phyloP scores from a whole-genome alignment of 1,140 invertebrate genomes.

The Drosophila jambulina region DNA sequence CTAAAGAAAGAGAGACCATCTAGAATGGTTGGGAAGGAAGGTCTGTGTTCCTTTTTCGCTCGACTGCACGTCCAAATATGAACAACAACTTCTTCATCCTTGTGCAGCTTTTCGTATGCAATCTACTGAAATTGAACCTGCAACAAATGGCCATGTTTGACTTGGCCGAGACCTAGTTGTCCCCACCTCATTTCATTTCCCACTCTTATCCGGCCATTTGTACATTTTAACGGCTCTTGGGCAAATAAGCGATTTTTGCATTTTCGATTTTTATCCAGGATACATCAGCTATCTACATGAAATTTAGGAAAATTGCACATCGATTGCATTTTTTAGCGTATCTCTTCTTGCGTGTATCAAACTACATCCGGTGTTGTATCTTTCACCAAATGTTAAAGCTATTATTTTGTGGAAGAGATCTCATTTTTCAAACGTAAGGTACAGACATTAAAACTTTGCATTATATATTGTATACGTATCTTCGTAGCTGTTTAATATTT shows the following conservation, averaged over 20 bases:
- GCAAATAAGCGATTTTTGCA: conserved; percentile 82
- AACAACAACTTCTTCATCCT: conserved; percentile 74
- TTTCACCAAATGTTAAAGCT: too few relatives aligned
- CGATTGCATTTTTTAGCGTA: conserved; percentile 19
- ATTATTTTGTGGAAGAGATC: too few relatives aligned
- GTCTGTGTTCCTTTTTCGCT: conserved; percentile 68
- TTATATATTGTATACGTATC: too few relatives aligned
- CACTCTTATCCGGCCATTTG: conserved; percentile 31
- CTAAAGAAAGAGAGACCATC: conserved; percentile 31
- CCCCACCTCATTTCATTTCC: conserved; percentile 26
- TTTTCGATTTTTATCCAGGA: conserved; percentile 68
- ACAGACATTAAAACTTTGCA: too few relatives aligned
- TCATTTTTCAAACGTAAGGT: too few relatives aligned
- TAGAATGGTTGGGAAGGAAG: conserved; percentile 11
- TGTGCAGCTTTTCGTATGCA: conserved; percentile 54
- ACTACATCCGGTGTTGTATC: neutral
- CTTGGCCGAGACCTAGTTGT: conserved; percentile 61
- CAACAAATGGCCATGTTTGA: conserved; percentile 78
- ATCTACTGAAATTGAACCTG: conserved; percentile 81
- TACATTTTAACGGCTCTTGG: conserved; percentile 78
- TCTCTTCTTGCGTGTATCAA: neutral
- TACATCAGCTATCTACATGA: conserved; percentile 18
- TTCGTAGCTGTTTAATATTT: neutral
- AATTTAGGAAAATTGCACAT: conserved; percentile 45
- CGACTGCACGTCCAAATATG: conserved; percentile 80